Evolutionary conservation across 2,113 vertebrate species (phyloP).

Genomic region (Oryzias curvinotus): DNA sequence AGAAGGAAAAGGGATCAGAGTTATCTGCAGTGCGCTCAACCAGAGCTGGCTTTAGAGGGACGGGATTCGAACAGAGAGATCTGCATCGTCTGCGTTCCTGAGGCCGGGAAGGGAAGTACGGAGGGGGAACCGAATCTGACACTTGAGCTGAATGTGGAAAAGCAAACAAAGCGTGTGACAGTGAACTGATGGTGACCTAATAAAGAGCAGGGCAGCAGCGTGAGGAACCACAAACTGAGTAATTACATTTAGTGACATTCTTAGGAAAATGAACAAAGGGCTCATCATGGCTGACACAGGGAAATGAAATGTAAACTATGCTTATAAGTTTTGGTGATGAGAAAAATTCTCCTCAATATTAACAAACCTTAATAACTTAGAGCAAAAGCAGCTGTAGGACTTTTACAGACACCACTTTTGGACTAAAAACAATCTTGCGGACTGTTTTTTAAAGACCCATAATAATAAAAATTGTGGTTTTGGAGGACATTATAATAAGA

Average conservation of each 20-base stretch:
- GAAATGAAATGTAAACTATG: conserved; percentile 22
- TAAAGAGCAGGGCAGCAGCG: conserved; percentile 18
- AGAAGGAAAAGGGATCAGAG: conserved; percentile 39
- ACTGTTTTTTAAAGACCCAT: too few relatives aligned
- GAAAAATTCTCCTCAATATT: not conserved
- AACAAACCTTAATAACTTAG: not conserved
- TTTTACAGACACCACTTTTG: too few relatives aligned
- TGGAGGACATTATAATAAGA: too few relatives aligned
- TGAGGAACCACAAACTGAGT: conserved; percentile 10
- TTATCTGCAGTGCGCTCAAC: not conserved
- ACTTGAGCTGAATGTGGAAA: conserved; percentile 30
- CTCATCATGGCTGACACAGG: conserved; percentile 10
- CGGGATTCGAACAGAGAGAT: not conserved
- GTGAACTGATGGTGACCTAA: conserved; percentile 21
- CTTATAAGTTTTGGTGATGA: not conserved
- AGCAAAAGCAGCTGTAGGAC: not conserved
- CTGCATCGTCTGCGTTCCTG: conserved; percentile 4
- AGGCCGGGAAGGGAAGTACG: conserved; percentile 20
- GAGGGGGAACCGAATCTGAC: conserved; percentile 29
- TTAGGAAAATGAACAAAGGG: conserved; percentile 22
- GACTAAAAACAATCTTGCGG: too few relatives aligned
- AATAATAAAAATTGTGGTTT: too few relatives aligned
- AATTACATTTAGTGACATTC: conserved; percentile 14
- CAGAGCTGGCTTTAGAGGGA: conserved; percentile 1
- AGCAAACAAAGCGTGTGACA: conserved; percentile 43